Conservation (phyloP, 1,140 invertebrate species). For the Hylaeus anthracinus region DNA sequence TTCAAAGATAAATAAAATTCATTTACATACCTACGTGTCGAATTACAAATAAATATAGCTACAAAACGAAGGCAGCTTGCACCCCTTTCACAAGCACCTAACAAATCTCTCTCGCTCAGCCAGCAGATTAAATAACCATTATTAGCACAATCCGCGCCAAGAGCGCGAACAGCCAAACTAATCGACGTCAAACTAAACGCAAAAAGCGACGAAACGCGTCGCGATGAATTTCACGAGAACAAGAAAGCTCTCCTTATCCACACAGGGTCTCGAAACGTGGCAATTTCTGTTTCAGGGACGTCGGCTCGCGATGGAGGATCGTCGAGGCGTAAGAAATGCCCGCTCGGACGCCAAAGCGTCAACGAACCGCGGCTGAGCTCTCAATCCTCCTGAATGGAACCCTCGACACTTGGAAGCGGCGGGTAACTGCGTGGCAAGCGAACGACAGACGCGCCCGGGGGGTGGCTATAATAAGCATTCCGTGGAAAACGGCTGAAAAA, state of each 20-base stretch:
- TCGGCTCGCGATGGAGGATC: slow-evolving; percentile 23
- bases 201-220: neutral
- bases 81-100: too few relatives aligned
- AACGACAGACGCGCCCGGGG: neutral
- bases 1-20: too few relatives aligned
- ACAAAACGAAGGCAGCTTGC: too few relatives aligned
- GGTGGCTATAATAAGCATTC: slow-evolving; percentile 6
- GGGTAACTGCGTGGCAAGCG: slow-evolving; percentile 16
- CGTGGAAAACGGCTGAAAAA: slow-evolving; percentile 21
- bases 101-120: too few relatives aligned
- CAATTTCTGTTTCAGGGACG: slow-evolving; percentile 35
- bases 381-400: slow-evolving; percentile 46
- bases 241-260: too few relatives aligned
- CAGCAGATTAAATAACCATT: too few relatives aligned
- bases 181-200: too few relatives aligned
- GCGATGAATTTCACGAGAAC: neutral
- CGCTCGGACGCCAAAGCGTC: slow-evolving; percentile 4
- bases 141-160: too few relatives aligned
- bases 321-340: neutral
- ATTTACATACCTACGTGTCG: too few relatives aligned
- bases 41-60: too few relatives aligned
- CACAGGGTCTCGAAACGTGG: neutral
- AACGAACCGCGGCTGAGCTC: slow-evolving; percentile 10
- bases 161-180: too few relatives aligned
- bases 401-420: neutral